Evolutionary conservation across 2,113 vertebrate species (phyloP).

Genomic region (mouse (Mus musculus)): DNA sequence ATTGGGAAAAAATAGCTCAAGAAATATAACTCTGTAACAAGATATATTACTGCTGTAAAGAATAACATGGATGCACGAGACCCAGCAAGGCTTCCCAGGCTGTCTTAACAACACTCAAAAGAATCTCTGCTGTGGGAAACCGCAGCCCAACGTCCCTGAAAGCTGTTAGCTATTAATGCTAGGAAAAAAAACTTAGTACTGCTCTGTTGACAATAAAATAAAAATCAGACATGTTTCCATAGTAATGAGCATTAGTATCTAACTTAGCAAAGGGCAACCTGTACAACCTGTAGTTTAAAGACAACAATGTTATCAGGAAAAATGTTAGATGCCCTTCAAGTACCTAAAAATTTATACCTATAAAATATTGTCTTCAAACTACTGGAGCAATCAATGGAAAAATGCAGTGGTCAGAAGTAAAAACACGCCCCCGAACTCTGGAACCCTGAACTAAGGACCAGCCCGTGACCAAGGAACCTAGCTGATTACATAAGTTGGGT

Average conservation of each 20-base stretch:
- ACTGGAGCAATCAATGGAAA: neutral
- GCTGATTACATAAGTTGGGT: neutral
- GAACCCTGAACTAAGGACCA: neutral
- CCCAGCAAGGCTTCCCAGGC: neutral
- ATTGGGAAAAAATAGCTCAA: neutral
- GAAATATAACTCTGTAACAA: constrained; percentile 5
- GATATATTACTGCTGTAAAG: neutral
- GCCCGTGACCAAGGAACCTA: neutral
- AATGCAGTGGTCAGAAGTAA: neutral
- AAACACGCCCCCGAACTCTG: neutral
- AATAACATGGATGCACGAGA: neutral
- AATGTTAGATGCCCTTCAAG: neutral
- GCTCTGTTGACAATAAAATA: neutral
- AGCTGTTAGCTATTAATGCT: neutral
- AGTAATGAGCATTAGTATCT: neutral
- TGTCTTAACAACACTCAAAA: neutral
- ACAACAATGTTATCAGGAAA: neutral
- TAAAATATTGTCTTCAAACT: neutral
- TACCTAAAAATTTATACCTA: constrained; percentile 13
- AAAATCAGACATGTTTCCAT: neutral
- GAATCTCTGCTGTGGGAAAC: rapidly evolving
- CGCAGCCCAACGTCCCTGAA: neutral
- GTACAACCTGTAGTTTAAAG: neutral
- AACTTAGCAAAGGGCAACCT: neutral
- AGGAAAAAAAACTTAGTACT: neutral